Conservation (phyloP, 2,797 vertebrate genomes). For the Crypturellus tataupa region DNA sequence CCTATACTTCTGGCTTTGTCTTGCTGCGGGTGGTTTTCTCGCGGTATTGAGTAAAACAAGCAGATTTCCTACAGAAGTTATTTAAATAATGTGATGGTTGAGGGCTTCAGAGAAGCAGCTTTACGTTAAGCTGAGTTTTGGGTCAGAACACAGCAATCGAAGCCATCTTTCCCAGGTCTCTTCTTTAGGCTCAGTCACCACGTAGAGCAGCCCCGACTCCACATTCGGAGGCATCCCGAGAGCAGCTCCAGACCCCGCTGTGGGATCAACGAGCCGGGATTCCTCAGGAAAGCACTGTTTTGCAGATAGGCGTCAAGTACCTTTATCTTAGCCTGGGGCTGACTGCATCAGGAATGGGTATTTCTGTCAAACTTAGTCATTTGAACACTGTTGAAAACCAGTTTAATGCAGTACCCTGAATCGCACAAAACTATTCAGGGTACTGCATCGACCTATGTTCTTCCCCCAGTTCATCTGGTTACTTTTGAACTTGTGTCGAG, state of each 20-base stretch:
- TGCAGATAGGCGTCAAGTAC: not conserved
- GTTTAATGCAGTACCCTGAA: not conserved
- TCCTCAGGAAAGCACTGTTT: constrained; percentile 10
- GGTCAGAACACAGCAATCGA: not conserved
- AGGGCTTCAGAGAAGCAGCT: not conserved
- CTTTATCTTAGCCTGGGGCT: constrained; percentile 1
- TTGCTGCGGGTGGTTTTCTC: constrained; percentile 36
- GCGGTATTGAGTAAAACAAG: constrained; percentile 42
- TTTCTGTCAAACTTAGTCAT: not conserved
- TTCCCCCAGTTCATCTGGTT: not conserved
- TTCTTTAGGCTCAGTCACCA: not conserved
- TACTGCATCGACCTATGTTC: not conserved
- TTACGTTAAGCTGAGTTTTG: not conserved
- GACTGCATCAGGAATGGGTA: not conserved
- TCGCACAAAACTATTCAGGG: too few relatives aligned
- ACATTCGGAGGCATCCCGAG: not conserved
- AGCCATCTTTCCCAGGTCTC: not conserved
- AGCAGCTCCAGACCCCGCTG: not conserved
- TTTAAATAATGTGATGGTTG: not conserved
- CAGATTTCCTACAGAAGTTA: not conserved
- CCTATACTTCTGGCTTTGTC: constrained; percentile 75
- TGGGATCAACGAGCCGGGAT: not conserved
- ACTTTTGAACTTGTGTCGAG: not conserved
- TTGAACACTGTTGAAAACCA: not conserved
- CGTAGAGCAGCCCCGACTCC: accelerated